Evolutionary conservation across 2,888 invertebrate species (phyloP).

Genomic region (Hyalella azteca): DNA sequence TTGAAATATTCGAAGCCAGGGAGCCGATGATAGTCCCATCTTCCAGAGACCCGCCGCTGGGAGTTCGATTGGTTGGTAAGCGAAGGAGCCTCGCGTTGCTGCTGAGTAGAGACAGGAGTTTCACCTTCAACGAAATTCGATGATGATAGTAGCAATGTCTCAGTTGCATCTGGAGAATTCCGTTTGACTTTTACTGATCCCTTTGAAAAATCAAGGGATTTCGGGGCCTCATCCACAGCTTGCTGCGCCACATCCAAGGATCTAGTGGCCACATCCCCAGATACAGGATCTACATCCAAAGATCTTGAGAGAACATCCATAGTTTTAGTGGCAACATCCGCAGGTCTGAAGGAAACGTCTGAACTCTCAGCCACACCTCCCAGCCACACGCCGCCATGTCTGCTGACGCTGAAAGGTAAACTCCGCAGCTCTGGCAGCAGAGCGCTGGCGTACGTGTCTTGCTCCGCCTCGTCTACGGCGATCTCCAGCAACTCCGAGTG

Average conservation of each 20-base stretch:
- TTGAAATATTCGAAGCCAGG: background rate
- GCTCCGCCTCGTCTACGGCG: background rate
- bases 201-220: background rate
- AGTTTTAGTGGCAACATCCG: background rate
- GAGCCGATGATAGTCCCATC: background rate
- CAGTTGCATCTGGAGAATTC: background rate
- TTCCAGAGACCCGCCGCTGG: background rate
- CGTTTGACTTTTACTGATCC: background rate
- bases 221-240: background rate
- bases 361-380: background rate
- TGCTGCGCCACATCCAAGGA: background rate
- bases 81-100: background rate
- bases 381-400: slow-evolving; percentile 24
- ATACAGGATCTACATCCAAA: no score
- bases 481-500: slow-evolving; percentile 13
- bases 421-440: background rate
- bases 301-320: background rate
- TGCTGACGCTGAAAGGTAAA: slow-evolving; percentile 20
- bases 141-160: background rate
- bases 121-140: background rate
- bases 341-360: background rate
- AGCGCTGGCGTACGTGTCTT: background rate
- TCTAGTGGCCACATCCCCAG: background rate
- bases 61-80: background rate
- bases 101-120: background rate